Percentiles rank a stretch among this genome's conserved stretches.
phyloP scores from a whole-genome alignment of 1,140 invertebrate genomes.

The Drosophila ananassae region DNA sequence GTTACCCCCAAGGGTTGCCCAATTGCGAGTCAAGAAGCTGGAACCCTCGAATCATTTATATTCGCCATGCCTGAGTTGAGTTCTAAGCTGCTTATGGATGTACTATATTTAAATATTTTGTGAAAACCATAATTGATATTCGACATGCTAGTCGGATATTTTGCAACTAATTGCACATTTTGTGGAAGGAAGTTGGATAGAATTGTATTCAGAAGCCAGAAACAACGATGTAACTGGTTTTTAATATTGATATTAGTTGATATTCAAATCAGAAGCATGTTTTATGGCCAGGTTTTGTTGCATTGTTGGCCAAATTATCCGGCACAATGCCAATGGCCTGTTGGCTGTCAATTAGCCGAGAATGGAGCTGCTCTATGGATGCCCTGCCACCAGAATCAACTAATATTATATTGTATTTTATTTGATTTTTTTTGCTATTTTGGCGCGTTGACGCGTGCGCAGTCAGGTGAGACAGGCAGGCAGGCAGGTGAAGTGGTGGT shows the following conservation, averaged over 20 bases:
- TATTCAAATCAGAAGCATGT: no score
- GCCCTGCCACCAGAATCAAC: slow-evolving; percentile 14
- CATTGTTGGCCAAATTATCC: slow-evolving; percentile 12
- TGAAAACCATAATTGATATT: slow-evolving; percentile 38
- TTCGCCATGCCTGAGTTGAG: slow-evolving; percentile 56
- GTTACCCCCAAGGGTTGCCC: not conserved
- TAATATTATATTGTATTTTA: slow-evolving; percentile 27
- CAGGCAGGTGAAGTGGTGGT: slow-evolving; percentile 10
- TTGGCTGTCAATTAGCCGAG: slow-evolving; percentile 61
- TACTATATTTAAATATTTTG: slow-evolving; percentile 6
- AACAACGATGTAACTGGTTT: no score
- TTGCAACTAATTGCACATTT: slow-evolving; percentile 25
- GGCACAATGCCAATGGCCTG: slow-evolving; percentile 39
- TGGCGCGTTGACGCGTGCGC: slow-evolving; percentile 68
- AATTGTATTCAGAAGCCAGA: no score
- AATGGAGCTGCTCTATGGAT: slow-evolving; percentile 38
- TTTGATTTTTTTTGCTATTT: slow-evolving; percentile 15
- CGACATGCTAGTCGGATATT: slow-evolving; percentile 25
- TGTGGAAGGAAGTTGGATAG: not conserved
- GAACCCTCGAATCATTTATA: slow-evolving; percentile 12
- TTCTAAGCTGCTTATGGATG: slow-evolving; percentile 1
- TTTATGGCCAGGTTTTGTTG: no score
- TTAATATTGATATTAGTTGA: no score
- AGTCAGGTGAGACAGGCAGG: slow-evolving; percentile 70
- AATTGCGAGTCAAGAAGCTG: slow-evolving; percentile 36